These are phyloP conservation scores for Herminia tarsipennalis DNA, from an alignment of 2,888 invertebrate genomes.

Conservation along the genomic window DNA sequence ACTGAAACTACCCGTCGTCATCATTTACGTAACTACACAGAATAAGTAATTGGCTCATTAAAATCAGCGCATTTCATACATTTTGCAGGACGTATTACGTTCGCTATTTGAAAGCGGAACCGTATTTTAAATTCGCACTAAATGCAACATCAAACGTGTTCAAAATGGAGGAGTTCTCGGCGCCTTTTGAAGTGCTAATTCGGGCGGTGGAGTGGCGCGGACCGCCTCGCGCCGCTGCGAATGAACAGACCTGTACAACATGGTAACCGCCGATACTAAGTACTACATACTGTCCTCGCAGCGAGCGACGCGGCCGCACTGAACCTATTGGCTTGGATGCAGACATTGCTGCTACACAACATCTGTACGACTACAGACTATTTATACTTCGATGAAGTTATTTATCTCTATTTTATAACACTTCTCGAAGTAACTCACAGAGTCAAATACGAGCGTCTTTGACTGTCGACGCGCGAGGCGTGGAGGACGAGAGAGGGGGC, in stretches of 20 bases:
- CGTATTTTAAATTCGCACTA: slow-evolving; percentile 39
- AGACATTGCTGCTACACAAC: too few relatives aligned
- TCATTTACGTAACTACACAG: slow-evolving; percentile 1
- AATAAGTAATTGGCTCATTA: slow-evolving; percentile 27
- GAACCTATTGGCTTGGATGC: too few relatives aligned
- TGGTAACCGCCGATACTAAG: too few relatives aligned
- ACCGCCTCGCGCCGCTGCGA: too few relatives aligned
- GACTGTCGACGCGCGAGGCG: neutral
- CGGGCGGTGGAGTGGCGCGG: slow-evolving; percentile 13
- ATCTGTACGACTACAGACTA: neutral
- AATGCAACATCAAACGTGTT: slow-evolving; percentile 36
- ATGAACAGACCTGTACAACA: slow-evolving; percentile 39
- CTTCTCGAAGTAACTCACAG: neutral
- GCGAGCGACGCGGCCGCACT: too few relatives aligned
- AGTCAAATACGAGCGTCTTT: slow-evolving; percentile 4
- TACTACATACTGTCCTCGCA: too few relatives aligned
- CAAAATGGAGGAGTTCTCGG: slow-evolving; percentile 31
- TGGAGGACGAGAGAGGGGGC: too few relatives aligned
- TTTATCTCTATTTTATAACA: slow-evolving; percentile 6
- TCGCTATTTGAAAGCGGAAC: slow-evolving; percentile 27
- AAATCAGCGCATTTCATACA: slow-evolving; percentile 32
- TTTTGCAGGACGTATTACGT: slow-evolving; percentile 22
- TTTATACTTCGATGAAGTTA: neutral
- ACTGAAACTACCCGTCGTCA: neutral
- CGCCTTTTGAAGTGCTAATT: slow-evolving; percentile 51